These are phyloP conservation scores for Notospermus geniculatus DNA, from an alignment of 1,140 invertebrate species.

Conservation along the genomic window DNA sequence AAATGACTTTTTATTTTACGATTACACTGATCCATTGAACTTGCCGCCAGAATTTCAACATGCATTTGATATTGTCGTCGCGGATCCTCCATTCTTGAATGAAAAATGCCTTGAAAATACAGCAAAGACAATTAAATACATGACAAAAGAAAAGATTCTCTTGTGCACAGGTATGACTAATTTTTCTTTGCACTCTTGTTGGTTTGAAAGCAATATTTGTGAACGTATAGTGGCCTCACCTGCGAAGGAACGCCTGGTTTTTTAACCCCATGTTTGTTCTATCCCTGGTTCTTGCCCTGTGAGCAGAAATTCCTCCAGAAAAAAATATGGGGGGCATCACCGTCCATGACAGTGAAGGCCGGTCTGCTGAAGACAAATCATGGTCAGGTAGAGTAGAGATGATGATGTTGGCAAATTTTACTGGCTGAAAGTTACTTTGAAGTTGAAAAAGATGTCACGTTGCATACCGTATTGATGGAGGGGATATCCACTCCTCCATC, in stretches of 20 bases:
- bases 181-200: slow-evolving; percentile 4
- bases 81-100: slow-evolving; percentile 91
- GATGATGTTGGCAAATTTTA: no score
- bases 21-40: slow-evolving; percentile 79
- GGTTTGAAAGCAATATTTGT: slow-evolving; percentile 13
- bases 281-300: no score
- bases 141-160: slow-evolving; percentile 78
- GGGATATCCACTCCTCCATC: no score
- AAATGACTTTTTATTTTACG: slow-evolving; percentile 81
- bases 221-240: neutral
- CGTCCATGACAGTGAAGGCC: no score
- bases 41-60: slow-evolving; percentile 64
- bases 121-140: slow-evolving; percentile 71
- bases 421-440: no score
- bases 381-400: no score
- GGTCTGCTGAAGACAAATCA: no score
- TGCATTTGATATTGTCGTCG: slow-evolving; percentile 81
- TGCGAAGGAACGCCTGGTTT: neutral
- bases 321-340: no score
- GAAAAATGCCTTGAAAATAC: slow-evolving; percentile 89
- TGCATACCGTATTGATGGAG: no score
- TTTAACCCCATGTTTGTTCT: no score
- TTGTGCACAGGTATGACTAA: slow-evolving; percentile 76
- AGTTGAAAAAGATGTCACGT: no score
- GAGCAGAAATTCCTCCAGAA: no score